Conservation (phyloP, 2,888 invertebrate species). For the Vandiemenella viatica region DNA sequence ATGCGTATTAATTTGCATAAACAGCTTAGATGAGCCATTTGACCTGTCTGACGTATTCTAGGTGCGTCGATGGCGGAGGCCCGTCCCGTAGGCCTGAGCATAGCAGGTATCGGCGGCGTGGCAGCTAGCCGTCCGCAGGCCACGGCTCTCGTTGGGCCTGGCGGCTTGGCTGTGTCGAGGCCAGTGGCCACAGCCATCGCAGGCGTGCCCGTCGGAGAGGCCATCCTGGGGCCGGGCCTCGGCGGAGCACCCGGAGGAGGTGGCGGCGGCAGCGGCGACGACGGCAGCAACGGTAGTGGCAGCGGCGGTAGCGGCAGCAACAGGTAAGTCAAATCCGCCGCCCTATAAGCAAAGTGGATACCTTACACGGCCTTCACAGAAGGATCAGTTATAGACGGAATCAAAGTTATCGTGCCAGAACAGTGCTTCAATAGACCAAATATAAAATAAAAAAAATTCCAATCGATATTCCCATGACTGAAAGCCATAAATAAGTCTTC, state of each 20-base stretch:
- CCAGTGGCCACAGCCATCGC: constrained; percentile 63
- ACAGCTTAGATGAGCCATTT: too few relatives aligned
- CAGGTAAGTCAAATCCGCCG: too few relatives aligned
- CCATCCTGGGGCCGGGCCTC: constrained; percentile 23
- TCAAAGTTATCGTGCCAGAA: too few relatives aligned
- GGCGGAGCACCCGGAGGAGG: constrained; percentile 14
- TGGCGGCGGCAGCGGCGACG: background rate
- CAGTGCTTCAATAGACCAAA: too few relatives aligned
- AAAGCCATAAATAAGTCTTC: too few relatives aligned
- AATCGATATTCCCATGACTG: too few relatives aligned
- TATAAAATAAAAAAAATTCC: too few relatives aligned
- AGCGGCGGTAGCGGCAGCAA: background rate
- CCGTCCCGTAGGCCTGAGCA: constrained; percentile 53
- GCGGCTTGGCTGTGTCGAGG: constrained; percentile 51
- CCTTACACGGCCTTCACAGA: too few relatives aligned
- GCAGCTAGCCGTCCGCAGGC: constrained; percentile 57
- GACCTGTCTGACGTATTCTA: too few relatives aligned
- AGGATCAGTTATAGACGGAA: too few relatives aligned
- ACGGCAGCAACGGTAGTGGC: background rate
- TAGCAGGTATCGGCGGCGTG: constrained; percentile 48
- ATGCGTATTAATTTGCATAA: too few relatives aligned
- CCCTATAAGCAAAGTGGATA: too few relatives aligned
- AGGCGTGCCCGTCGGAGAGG: constrained; percentile 42
- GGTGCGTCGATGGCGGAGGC: constrained; percentile 57
- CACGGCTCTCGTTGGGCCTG: constrained; percentile 52